These are phyloP conservation scores for Chlorops oryzae DNA, from an alignment of 1,140 invertebrate species.

Conservation along the genomic window DNA sequence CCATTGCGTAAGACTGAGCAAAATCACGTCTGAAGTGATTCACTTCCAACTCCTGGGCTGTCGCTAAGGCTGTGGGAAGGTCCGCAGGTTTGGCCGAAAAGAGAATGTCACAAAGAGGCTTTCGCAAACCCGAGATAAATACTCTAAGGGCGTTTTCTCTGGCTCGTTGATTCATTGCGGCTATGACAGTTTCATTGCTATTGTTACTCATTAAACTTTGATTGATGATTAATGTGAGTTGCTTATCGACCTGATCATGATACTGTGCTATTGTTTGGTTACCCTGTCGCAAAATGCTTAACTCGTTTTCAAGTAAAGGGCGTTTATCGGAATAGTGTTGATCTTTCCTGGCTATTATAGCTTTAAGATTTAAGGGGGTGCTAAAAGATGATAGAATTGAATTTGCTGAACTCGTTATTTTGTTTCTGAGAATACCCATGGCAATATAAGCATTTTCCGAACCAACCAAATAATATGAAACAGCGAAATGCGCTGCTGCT, in stretches of 20 bases:
- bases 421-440: slow-evolving; percentile 11
- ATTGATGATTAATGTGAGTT: slow-evolving; percentile 17
- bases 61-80: slow-evolving; percentile 9
- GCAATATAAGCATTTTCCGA: too few relatives aligned
- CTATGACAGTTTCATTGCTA: not conserved
- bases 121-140: slow-evolving; percentile 7
- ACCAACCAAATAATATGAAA: too few relatives aligned
- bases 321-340: slow-evolving; percentile 8
- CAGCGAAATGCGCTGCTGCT: too few relatives aligned
- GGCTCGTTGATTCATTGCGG: slow-evolving; percentile 10
- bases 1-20: too few relatives aligned
- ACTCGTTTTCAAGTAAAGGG: slow-evolving; percentile 12
- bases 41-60: slow-evolving; percentile 16
- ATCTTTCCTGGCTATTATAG: slow-evolving; percentile 5
- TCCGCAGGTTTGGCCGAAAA: slow-evolving; percentile 3
- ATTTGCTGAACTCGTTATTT: slow-evolving; percentile 4
- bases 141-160: slow-evolving; percentile 5
- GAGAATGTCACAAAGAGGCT: slow-evolving; percentile 1
- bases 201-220: slow-evolving; percentile 15
- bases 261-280: slow-evolving; percentile 12
- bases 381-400: slow-evolving; percentile 7
- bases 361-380: slow-evolving; percentile 11
- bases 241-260: slow-evolving; percentile 12
- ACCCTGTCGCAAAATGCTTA: slow-evolving; percentile 4
- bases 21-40: slow-evolving; percentile 16